Conservation (phyloP, 2,888 invertebrate genomes). For the Aleiodes testaceus region DNA sequence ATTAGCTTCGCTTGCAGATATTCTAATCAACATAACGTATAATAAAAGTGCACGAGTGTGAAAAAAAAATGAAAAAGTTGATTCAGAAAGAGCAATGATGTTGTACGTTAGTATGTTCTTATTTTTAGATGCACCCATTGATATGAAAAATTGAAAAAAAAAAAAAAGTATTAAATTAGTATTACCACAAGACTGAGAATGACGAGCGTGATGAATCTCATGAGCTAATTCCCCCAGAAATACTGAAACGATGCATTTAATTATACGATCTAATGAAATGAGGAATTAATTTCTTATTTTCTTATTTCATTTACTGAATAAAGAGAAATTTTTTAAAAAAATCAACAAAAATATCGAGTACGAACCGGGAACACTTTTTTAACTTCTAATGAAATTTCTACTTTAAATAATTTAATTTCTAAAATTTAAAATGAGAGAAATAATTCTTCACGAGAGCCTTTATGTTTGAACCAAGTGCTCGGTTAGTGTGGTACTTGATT, state of each 20-base stretch:
- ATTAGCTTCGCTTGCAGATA: conserved; percentile 21
- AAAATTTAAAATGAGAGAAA: no score
- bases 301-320: neutral
- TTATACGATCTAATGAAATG: conserved; percentile 15
- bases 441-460: no score
- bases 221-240: conserved; percentile 46
- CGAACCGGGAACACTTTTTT: no score
- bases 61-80: conserved; percentile 15
- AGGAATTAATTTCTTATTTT: neutral
- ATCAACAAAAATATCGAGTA: neutral
- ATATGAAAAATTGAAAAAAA: conserved; percentile 40
- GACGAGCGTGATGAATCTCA: conserved; percentile 47
- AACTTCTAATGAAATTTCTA: no score
- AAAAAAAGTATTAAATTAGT: conserved; percentile 67
- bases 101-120: conserved; percentile 40
- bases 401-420: no score
- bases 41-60: conserved; percentile 6
- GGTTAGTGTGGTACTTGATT: conserved; percentile 40
- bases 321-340: neutral
- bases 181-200: conserved; percentile 68
- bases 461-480: conserved; percentile 44
- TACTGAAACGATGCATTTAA: conserved; percentile 35
- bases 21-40: conserved; percentile 18
- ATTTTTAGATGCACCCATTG: conserved; percentile 44
- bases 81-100: conserved; percentile 39